These are phyloP conservation scores for Fregata magnificens DNA, from an alignment of 2,113 vertebrate genomes.

Conservation along the genomic window DNA sequence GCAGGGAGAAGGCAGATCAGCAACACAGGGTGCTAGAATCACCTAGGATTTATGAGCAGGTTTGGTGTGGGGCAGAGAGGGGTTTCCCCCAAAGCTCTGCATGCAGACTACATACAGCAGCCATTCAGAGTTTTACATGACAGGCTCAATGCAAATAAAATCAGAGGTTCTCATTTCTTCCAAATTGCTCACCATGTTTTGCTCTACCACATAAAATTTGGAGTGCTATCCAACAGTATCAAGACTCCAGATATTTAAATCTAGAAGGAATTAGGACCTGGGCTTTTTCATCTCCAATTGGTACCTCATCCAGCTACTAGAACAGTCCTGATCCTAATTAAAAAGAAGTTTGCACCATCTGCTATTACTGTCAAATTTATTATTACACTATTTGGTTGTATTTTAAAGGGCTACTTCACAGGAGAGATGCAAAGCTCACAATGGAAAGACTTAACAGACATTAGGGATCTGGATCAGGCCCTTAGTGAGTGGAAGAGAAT, in stretches of 20 bases:
- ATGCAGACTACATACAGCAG: neutral
- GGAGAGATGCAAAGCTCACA: neutral
- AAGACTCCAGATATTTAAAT: neutral
- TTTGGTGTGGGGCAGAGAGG: neutral
- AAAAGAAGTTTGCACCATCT: neutral
- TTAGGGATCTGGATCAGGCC: neutral
- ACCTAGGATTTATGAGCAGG: neutral
- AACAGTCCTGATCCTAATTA: neutral
- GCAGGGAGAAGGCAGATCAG: neutral
- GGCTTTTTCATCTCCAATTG: neutral
- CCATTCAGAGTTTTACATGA: neutral
- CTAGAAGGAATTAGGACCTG: neutral
- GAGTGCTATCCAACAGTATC: neutral
- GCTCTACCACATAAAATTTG: neutral
- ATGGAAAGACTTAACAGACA: neutral
- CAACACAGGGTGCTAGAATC: rapidly evolving
- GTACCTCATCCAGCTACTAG: neutral
- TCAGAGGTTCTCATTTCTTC: neutral
- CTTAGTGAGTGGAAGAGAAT: neutral
- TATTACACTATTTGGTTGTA: neutral
- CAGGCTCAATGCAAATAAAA: neutral
- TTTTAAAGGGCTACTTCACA: neutral
- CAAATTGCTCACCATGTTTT: neutral
- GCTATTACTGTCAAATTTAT: neutral
- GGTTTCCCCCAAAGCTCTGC: neutral